Base-by-base conservation (phyloP, 1,140 invertebrate species). In the Atta cephalotes region DNA sequence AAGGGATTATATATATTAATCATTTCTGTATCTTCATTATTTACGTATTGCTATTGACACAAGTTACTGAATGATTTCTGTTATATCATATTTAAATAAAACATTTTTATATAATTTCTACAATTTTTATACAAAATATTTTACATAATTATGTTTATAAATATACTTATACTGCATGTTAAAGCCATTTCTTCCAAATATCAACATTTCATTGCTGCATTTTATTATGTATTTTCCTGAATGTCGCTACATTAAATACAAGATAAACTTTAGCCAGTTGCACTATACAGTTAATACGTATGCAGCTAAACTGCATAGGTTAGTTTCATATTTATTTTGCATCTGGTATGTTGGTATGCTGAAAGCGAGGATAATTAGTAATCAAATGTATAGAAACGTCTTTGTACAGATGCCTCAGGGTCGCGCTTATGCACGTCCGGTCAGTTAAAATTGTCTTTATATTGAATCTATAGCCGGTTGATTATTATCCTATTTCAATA, bases 401-500 rank as follows among this genome's bases (percentile, higher is more conserved):
- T 74, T 31, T 31, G 10, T n/a, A 68, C 21, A 56, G 70, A 84
- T 71, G 31, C 39, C 7, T 74, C 70, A 49, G 56, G 56, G 56
- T 9, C 70, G 70, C 70, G 18, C 49, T 84, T 84, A 63, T 51
- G 56, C 39, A 62, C 45, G 80, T 82, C 25, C 39, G 18, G 25
- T 16, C 80, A 39, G 56, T 84, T 74, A 84, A 84, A 84, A 84
- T 84, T 84, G 56, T 84, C 80, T 84, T 84, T 84, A 71, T 84
- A 84, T 84, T 70, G 80, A 84, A 84, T 84, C 80, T 84, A 84
- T 84, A 70, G 80, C 0, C 70, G 70, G 53, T 63, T 84, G 80
- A 84, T 84, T 84, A 84, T 84, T 84, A 84, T 84, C 80, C 80
- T 84, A 84, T 31, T 74, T 84, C 80, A 74, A 84, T 84, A 84